Percentiles rank a stretch among this genome's conserved stretches.
Evolutionary conservation across 2,113 vertebrate species (phyloP).

Genomic region (Silurus glanis): DNA sequence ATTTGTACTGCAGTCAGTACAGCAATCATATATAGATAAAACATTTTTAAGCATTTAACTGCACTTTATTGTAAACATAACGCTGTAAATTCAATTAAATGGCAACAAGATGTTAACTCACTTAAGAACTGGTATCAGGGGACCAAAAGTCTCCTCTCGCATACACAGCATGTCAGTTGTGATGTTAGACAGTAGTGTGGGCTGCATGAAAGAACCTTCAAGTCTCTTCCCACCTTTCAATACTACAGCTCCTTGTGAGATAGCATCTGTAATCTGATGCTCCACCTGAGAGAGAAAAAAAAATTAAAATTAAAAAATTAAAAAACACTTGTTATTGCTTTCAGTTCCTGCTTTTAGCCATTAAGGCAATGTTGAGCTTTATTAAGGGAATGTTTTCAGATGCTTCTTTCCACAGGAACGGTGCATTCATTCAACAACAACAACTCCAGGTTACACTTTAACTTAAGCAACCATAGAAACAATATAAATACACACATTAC

Average conservation of each 20-base stretch:
- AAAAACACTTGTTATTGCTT: too few species aligned
- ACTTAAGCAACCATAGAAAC: not conserved
- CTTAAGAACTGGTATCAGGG: constrained; percentile 90
- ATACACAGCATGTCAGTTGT: constrained; percentile 86
- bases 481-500: not conserved
- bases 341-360: not conserved
- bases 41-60: not conserved
- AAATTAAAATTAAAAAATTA: too few species aligned
- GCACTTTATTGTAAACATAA: not conserved
- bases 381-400: not conserved
- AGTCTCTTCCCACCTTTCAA: constrained; percentile 86
- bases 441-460: not conserved
- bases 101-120: constrained; percentile 57
- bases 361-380: not conserved
- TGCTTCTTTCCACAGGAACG: not conserved
- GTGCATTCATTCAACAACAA: not conserved
- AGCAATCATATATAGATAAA: not conserved
- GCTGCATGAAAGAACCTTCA: constrained; percentile 87
- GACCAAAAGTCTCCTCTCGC: constrained; percentile 90
- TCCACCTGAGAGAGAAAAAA: constrained; percentile 76
- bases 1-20: too few species aligned
- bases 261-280: constrained; percentile 82
- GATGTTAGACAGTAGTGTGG: constrained; percentile 85
- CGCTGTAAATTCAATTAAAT: not conserved
- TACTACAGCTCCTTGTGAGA: constrained; percentile 82